Evolutionary conservation across 2,113 vertebrate genomes (phyloP).

Genomic region (Dipodomys ordii): DNA sequence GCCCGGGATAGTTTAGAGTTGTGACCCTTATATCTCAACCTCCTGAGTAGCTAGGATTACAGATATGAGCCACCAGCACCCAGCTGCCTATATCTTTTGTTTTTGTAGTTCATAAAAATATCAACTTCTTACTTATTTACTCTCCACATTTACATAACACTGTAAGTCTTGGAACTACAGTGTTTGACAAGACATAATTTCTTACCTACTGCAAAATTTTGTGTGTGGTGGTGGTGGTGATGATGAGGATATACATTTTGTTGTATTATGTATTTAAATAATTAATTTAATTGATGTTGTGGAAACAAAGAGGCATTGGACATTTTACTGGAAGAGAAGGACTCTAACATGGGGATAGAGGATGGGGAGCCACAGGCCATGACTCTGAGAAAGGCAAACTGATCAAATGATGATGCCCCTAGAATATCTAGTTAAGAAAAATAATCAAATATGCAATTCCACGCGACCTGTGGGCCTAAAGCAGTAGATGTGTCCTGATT

Average conservation of each 20-base stretch:
- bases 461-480: neutral
- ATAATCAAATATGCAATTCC: neutral
- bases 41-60: too few relatives aligned
- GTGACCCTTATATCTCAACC: too few relatives aligned
- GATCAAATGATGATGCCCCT: neutral
- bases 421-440: neutral
- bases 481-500: neutral
- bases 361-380: neutral
- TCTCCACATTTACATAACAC: neutral
- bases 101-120: neutral
- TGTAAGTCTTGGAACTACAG: too few relatives aligned
- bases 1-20: too few relatives aligned
- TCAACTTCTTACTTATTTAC: neutral
- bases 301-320: neutral
- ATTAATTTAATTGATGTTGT: neutral
- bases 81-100: too few relatives aligned
- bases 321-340: neutral
- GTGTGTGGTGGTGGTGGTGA: too few relatives aligned
- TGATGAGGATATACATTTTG: neutral
- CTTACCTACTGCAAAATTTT: too few relatives aligned
- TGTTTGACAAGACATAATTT: too few relatives aligned
- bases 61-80: too few relatives aligned
- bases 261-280: neutral
- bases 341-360: rapidly evolving
- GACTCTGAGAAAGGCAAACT: neutral